Evolutionary conservation across 2,797 vertebrate genomes (phyloP), one percentile per base, ranked within the genome.

Genomic region (Karalla daura): DNA sequence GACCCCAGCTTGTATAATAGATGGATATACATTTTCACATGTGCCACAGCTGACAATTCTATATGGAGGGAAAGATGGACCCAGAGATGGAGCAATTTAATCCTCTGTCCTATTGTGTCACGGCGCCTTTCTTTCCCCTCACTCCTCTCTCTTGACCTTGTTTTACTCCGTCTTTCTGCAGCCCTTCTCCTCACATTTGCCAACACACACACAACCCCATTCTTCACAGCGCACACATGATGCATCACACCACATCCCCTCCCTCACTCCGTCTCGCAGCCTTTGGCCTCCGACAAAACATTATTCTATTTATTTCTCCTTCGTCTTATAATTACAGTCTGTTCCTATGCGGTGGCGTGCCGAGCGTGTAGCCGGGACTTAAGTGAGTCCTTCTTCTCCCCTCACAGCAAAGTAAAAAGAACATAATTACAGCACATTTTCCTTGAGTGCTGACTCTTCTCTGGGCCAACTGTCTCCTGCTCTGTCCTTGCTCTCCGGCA

Each of bases 381-480:
- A 12, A 71, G 54, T n/a, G 18, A 74, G 20, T 62, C 46, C 40
- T 45, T 15, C 30, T n/a, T 56, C 75, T 62, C 44, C 61, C 49
- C 78, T 72, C 49, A 37, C 40, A 49, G 68, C 66, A 51, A 65
- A 71, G 65, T 70, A 39, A 41, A 56, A 81, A 70, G 33, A 51
- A 64, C 65, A 58, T 80, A 84, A 85, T 85, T 84, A 68, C 37
- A 27, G 76, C 59, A 50, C 28, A 64, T 78, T 76, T 52, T 68
- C 41, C 66, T 70, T 63, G 27, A 71, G 44, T 4, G 1, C 20
- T 13, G 21, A 53, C 62, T 78, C 63, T 14, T 63, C 63, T 80
- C 41, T 45, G 0, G 63, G 53, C 56, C 52, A 40, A 49, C 52
- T 73, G 67, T 53, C 33, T 41, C 56, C 43, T 13, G 21, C 37